Conservation (phyloP, 2,797 vertebrate genomes). For the Corythornis leucogaster region DNA sequence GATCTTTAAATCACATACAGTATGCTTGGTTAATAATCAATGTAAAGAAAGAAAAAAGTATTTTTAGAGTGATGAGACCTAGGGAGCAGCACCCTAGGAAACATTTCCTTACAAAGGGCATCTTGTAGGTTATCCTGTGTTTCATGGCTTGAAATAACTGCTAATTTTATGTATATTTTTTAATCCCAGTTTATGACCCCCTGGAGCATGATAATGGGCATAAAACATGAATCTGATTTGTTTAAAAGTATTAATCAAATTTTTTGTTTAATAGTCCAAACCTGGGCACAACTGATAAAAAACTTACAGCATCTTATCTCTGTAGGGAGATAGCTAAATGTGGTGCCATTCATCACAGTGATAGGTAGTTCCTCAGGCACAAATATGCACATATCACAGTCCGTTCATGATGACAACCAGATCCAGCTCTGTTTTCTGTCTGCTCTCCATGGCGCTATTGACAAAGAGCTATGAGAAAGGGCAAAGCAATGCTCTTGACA, state of each 20-base stretch:
- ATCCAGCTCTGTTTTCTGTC: slow-evolving; percentile 57
- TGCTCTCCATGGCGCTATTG: not conserved
- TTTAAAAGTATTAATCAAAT: slow-evolving; percentile 25
- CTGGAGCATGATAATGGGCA: not conserved
- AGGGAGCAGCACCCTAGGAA: not conserved
- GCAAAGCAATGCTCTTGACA: not conserved
- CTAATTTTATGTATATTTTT: not conserved
- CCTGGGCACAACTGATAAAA: not conserved
- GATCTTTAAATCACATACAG: not conserved
- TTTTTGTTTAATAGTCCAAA: slow-evolving; percentile 1
- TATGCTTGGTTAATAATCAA: not conserved
- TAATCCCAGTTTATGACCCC: not conserved
- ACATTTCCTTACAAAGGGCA: not conserved
- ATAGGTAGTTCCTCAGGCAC: slow-evolving; percentile 41
- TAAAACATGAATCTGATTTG: not conserved
- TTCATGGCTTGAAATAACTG: not conserved
- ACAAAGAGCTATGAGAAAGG: not conserved
- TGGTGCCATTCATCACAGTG: slow-evolving; percentile 1
- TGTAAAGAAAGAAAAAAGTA: not conserved
- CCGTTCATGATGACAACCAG: not conserved
- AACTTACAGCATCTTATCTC: not conserved
- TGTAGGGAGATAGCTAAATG: not conserved
- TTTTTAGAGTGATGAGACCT: not conserved
- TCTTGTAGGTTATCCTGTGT: not conserved
- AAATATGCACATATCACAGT: not conserved